These are phyloP conservation scores for Caenorhabditis sp. DNA, from an alignment of 2,888 invertebrate species.

Conservation along the genomic window DNA sequence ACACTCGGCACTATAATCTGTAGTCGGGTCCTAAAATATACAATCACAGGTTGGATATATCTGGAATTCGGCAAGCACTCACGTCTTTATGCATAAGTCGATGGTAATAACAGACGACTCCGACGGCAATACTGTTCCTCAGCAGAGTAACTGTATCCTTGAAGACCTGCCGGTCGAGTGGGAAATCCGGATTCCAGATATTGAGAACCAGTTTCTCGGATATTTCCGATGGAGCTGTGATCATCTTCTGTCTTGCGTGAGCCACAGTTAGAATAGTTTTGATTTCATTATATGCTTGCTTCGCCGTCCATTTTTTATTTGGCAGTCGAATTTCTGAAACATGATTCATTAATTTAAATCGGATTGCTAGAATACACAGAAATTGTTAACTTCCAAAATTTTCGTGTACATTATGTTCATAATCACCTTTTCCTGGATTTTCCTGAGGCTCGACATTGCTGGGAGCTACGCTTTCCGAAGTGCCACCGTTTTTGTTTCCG, in stretches of 20 bases:
- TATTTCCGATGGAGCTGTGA: neutral
- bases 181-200: conserved; percentile 26
- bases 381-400: neutral
- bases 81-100: conserved; percentile 14
- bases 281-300: conserved; percentile 10
- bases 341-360: neutral
- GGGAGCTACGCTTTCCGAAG: no score
- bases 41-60: no score
- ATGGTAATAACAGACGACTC: conserved; percentile 26
- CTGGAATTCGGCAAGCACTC: no score
- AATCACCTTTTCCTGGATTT: no score
- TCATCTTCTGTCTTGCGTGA: neutral
- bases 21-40: no score
- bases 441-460: no score
- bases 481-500: neutral
- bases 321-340: conserved; percentile 1
- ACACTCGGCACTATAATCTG: neutral
- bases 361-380: neutral
- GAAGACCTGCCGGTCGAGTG: conserved; percentile 17
- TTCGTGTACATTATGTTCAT: no score
- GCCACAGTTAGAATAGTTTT: neutral
- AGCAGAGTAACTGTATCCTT: conserved; percentile 22
- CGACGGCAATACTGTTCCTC: conserved; percentile 7
- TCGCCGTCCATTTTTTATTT: conserved; percentile 9
- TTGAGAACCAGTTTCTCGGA: conserved; percentile 29